Percentiles rank a stretch among this genome's conserved stretches.
Evolutionary conservation across 2,797 vertebrate genomes (phyloP).

Genomic region (Limosa lapponica): DNA sequence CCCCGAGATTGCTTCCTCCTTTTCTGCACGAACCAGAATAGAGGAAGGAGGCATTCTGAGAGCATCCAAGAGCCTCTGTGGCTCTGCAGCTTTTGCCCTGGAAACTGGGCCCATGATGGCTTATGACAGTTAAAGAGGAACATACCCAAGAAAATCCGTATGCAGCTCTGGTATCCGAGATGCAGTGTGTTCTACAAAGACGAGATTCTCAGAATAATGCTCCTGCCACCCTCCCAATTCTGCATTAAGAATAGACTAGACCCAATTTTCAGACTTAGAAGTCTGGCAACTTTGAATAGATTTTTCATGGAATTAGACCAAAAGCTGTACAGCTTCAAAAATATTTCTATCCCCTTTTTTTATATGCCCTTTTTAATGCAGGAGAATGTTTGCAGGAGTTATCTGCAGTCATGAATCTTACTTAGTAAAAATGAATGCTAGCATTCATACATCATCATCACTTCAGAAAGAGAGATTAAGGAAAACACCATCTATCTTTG

Average conservation of each 20-base stretch:
- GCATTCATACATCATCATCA: conserved; percentile 42
- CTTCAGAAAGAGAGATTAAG: conserved; percentile 22
- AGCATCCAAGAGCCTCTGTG: neutral
- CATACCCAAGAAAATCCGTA: neutral
- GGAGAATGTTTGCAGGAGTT: neutral
- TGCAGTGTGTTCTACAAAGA: neutral
- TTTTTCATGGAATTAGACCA: neutral
- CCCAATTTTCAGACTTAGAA: neutral
- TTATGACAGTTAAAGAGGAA: neutral
- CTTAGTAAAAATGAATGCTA: conserved; percentile 46
- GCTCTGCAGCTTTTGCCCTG: neutral
- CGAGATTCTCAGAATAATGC: neutral
- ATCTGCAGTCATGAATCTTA: conserved; percentile 41
- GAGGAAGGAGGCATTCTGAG: neutral
- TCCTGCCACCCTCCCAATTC: neutral
- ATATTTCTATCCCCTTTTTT: neutral
- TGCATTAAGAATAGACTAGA: neutral
- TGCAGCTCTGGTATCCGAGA: neutral
- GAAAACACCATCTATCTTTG: conserved; percentile 43
- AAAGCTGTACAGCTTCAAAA: neutral
- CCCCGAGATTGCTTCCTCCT: neutral
- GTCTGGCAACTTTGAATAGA: neutral
- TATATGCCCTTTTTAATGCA: neutral
- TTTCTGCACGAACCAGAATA: neutral
- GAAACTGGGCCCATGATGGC: neutral